phyloP scores from a whole-genome alignment of 2,888 invertebrate species.

The Drosophila trichaetosa region DNA sequence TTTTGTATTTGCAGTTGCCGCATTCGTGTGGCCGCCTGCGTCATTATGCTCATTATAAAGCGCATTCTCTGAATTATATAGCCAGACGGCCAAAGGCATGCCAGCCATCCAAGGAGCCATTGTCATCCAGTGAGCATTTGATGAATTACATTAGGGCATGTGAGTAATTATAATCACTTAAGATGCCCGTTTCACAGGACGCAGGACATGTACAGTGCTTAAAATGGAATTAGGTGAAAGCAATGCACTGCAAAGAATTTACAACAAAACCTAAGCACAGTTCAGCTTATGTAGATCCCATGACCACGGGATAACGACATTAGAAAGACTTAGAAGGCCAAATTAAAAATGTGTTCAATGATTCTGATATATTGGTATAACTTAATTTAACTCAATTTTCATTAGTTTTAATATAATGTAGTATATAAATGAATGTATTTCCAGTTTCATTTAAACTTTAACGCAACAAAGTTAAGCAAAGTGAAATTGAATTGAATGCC shows the following conservation, averaged over 20 bases:
- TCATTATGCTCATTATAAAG: slow-evolving; percentile 62
- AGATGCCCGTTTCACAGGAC: not conserved
- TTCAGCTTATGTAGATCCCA: not conserved
- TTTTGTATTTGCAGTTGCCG: slow-evolving; percentile 51
- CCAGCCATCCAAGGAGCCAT: not conserved
- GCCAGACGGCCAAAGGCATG: slow-evolving; percentile 4
- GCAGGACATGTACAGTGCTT: not conserved
- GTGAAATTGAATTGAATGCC: not conserved
- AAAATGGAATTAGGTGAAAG: not conserved
- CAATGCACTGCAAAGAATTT: too few relatives aligned
- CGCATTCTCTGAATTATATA: slow-evolving; percentile 19
- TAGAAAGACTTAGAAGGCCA: not conserved
- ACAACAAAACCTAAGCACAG: not conserved
- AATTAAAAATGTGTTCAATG: not conserved
- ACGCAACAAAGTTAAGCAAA: not conserved
- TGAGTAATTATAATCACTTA: slow-evolving; percentile 61
- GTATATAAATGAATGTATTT: not conserved
- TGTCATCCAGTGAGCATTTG: slow-evolving; percentile 38
- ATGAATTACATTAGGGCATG: slow-evolving; percentile 60
- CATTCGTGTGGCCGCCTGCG: slow-evolving; percentile 38
- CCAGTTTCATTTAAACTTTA: not conserved
- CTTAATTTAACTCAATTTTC: not conserved
- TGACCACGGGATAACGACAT: not conserved
- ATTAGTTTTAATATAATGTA: not conserved
- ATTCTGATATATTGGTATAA: not conserved